Base-by-base conservation (phyloP, 2,797 vertebrate genomes). In the Anomalospiza imberbis region DNA sequence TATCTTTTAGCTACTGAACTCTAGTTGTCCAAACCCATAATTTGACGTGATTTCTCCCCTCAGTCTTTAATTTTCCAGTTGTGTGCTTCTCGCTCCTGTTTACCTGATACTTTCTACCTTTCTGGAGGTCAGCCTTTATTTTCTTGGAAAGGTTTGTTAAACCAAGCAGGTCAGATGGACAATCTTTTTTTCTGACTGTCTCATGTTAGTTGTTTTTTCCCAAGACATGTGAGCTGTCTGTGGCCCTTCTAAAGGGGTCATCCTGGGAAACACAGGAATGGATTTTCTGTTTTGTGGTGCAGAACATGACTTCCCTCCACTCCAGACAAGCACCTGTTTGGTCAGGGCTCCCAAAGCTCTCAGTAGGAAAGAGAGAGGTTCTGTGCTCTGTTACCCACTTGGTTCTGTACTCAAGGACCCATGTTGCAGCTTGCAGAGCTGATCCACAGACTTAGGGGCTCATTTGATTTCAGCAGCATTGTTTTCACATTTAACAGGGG, bases 261-360 rank as follows among this genome's bases (percentile, higher is more conserved):
- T 53, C 12, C 16, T 85, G 38, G 38, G 70, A 91, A 77, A 36
- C 19, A 38, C 10, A 44, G 4, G 10, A 72, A 38, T 62, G 3
- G 60, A 42, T 88, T 80, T 84, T 68, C 38, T 72, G 5, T 88
- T 78, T 80, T 29, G 9, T 34, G 47, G 10, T 61, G 34, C 61
- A 80, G 42, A 72, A 62, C 44, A 50, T 0, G 0, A 28, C 15
- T 25, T 8, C 21, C 25, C 7, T 63, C 18, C 19, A 22, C n/a
- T 75, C 44, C 48, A 80, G 57, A 45, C 13, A 77, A n/a, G 55
- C 19, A 3, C 51, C n/a, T 72, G 17, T 26, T 60, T 57, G 54
- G 7, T 44, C 36, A 62, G 61, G 25, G 7, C 16, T 68, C 32
- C 12, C 20, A 38, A 31, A 65, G 38, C 13, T 77, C 36, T 51